These are phyloP conservation scores for Acromyrmex heyeri DNA, from an alignment of 1,140 invertebrate genomes.

Conservation along the genomic window DNA sequence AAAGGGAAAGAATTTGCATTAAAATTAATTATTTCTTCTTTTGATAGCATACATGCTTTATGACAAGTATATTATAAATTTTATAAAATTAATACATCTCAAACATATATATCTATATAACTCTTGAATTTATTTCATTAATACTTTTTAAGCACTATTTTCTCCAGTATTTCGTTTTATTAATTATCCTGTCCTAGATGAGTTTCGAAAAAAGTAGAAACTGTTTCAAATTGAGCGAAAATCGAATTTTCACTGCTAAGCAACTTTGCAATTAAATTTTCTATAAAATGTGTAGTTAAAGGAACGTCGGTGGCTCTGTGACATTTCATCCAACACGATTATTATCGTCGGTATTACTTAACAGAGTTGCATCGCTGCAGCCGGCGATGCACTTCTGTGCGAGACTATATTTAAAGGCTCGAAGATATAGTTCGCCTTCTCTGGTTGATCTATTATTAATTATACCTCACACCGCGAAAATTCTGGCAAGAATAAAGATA, in stretches of 20 bases:
- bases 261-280: neutral
- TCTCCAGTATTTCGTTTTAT: neutral
- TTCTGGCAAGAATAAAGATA: constrained; percentile 53
- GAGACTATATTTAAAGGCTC: constrained; percentile 47
- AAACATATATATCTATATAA: neutral
- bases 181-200: neutral
- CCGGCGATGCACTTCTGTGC: neutral
- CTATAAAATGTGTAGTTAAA: neutral
- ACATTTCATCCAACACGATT: constrained; percentile 15
- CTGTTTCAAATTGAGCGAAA: neutral
- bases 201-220: neutral
- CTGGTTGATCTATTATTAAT: constrained; percentile 55
- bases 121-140: constrained; percentile 26
- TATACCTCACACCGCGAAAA: constrained; percentile 36
- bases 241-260: constrained; percentile 5
- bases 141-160: constrained; percentile 16
- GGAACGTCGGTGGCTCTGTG: constrained; percentile 11
- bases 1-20: neutral
- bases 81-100: neutral
- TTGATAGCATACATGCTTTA: neutral
- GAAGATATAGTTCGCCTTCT: constrained; percentile 38
- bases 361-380: constrained; percentile 35
- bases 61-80: neutral
- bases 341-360: constrained; percentile 29
- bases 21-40: neutral